Evolutionary conservation across 1,140 invertebrate species (phyloP).

Genomic region (Pantala flavescens): DNA sequence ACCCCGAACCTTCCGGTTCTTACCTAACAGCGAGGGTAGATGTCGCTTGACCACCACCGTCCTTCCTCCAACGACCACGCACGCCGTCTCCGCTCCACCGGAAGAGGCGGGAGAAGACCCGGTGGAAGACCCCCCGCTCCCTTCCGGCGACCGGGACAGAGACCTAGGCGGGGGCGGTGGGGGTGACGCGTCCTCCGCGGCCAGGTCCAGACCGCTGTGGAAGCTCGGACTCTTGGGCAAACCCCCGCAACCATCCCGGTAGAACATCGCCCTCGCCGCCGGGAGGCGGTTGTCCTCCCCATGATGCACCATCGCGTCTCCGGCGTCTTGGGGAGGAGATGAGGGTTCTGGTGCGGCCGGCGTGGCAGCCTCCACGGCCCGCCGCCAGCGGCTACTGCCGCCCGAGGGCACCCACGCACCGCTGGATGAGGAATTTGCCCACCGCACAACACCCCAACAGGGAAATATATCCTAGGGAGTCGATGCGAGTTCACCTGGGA

Average conservation of each 20-base stretch:
- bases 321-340: constrained; percentile 32
- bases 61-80: not conserved
- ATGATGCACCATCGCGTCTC: constrained; percentile 27
- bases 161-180: constrained; percentile 12
- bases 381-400: not conserved
- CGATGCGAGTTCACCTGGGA: too few species aligned
- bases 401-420: not conserved
- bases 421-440: not conserved
- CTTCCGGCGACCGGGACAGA: not conserved
- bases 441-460: too few species aligned
- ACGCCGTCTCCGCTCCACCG: not conserved
- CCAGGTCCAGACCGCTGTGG: constrained; percentile 66
- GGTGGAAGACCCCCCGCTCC: not conserved
- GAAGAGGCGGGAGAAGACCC: not conserved
- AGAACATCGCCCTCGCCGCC: constrained; percentile 22
- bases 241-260: constrained; percentile 19
- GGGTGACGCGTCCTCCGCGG: constrained; percentile 35
- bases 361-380: constrained; percentile 27
- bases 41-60: constrained; percentile 22
- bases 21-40: constrained; percentile 27
- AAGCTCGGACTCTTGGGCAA: constrained; percentile 76
- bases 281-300: constrained; percentile 18
- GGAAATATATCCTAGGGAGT: too few species aligned
- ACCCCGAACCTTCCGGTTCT: not conserved
- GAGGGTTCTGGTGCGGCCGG: constrained; percentile 34